Base-by-base conservation (phyloP, 2,888 invertebrate species). In the Empis stercorea region DNA sequence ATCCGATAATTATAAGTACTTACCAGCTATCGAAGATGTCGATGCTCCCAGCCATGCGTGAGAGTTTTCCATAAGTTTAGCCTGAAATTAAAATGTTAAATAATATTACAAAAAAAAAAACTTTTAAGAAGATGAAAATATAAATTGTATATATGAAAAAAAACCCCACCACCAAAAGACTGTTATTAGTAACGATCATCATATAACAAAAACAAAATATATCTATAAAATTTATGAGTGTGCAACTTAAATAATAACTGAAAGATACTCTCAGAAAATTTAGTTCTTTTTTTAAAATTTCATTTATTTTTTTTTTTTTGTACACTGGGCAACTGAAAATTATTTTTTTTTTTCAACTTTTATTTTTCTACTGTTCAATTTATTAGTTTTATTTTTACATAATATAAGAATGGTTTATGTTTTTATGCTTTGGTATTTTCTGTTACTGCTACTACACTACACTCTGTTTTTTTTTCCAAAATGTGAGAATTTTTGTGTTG, bases 1-100 rank as follows among this genome's bases (percentile, higher is more conserved):
- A 27, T 27, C 23, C 23, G 23, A 27, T 27, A 27, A 27, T 27
- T 27, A 27, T 27, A 27, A 27, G 43, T 52, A 63, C 86, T 80
- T 83, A 91, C 89, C 89, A 80, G 89, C 85, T 72, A 88, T 81
- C 61, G 87, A 84, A 52, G 89, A 87, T 52, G 88, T 87, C 56
- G 88, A 85, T 60, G 87, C 84, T 58, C 88, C 89, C 72, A 91
- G 82, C 91, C 91, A 91, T 66, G 87, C 86, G 70, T 91, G 89
- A 56, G 89, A 88, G 58, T 85, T 88, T 71, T 92, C 91, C 73
- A 91, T 75, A 74, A 91, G 79, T 75, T 91, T 89, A 61, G 91
- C 91, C 91, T 91, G 82, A 55, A 80, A 81, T 67, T 72, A 64
- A 63, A 63, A 69, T 59, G 67, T 63, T 60, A 56, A 58, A 57